These are phyloP conservation scores for Brenthis ino DNA, from an alignment of 2,888 invertebrate genomes.

Conservation along the genomic window DNA sequence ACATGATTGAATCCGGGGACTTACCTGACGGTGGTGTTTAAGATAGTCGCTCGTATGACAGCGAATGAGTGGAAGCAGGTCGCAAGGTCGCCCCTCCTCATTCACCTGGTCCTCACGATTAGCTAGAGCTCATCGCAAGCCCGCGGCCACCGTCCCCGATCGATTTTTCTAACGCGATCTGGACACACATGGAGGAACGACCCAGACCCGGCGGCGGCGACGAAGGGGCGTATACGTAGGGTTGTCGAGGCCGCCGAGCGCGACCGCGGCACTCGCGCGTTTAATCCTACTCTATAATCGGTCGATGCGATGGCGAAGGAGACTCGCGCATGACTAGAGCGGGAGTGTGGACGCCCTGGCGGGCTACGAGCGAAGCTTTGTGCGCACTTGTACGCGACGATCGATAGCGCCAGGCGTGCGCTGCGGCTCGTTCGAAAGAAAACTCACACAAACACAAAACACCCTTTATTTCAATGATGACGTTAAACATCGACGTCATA, in stretches of 20 bases:
- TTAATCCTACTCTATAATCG: constrained; percentile 56
- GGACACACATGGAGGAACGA: constrained; percentile 57
- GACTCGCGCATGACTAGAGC: constrained; percentile 68
- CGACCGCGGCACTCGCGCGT: constrained; percentile 77
- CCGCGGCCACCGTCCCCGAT: constrained; percentile 51
- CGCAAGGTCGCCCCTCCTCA: constrained; percentile 51
- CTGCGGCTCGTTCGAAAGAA: constrained; percentile 53
- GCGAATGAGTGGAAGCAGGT: constrained; percentile 53
- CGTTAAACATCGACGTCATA: constrained; percentile 64
- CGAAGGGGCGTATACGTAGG: constrained; percentile 53
- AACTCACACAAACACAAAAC: constrained; percentile 51
- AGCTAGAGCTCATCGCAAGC: constrained; percentile 57
- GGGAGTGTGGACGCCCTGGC: constrained; percentile 55
- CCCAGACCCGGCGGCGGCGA: constrained; percentile 59
- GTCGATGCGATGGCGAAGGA: constrained; percentile 64
- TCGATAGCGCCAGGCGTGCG: constrained; percentile 58
- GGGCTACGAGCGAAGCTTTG: constrained; percentile 44
- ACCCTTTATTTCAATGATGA: constrained; percentile 65
- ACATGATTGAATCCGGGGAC: constrained; percentile 34
- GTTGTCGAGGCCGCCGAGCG: constrained; percentile 58
- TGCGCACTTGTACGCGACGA: constrained; percentile 53
- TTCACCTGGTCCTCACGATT: constrained; percentile 50
- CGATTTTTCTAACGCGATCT: constrained; percentile 50
- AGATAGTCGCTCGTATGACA: constrained; percentile 49
- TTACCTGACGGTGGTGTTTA: constrained; percentile 50